phyloP scores from a whole-genome alignment of 2,797 vertebrate genomes.

The Smutsia gigantea region DNA sequence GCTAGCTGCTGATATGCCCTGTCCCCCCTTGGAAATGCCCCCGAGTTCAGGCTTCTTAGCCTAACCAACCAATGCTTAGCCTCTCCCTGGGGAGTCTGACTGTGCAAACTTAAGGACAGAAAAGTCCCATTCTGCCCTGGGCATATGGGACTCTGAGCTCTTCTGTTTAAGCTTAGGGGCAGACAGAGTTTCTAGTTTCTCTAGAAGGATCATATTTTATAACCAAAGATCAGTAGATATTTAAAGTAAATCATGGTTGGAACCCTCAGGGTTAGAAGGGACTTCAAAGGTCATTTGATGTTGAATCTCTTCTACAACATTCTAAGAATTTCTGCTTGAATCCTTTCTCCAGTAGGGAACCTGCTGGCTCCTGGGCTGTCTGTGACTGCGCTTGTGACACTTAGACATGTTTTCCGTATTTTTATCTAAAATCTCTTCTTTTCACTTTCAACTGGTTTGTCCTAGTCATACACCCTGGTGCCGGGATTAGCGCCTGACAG shows the following conservation, averaged over 20 bases:
- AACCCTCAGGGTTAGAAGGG: neutral
- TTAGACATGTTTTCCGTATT: neutral
- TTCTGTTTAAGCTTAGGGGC: neutral
- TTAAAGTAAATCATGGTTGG: neutral
- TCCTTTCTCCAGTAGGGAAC: neutral
- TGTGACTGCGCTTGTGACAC: neutral
- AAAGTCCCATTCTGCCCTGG: neutral
- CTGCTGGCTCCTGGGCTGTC: neutral
- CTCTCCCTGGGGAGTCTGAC: neutral
- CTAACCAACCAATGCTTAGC: neutral
- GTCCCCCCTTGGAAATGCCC: neutral
- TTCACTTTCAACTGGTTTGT: neutral
- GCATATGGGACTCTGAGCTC: neutral
- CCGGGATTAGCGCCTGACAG: neutral
- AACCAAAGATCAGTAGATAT: neutral
- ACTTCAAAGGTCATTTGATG: neutral
- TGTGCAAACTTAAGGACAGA: neutral
- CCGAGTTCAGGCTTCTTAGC: neutral
- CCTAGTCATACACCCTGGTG: neutral
- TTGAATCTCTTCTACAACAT: neutral
- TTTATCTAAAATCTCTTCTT: neutral
- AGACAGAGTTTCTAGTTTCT: neutral
- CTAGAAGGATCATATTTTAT: neutral
- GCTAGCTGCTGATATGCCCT: neutral
- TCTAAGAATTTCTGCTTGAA: neutral